A percentile compares a stretch with the other conserved stretches of the same genome.
These are phyloP conservation scores for Micrastur ruficollis DNA, from an alignment of 2,797 vertebrate genomes.

Conservation along the genomic window DNA sequence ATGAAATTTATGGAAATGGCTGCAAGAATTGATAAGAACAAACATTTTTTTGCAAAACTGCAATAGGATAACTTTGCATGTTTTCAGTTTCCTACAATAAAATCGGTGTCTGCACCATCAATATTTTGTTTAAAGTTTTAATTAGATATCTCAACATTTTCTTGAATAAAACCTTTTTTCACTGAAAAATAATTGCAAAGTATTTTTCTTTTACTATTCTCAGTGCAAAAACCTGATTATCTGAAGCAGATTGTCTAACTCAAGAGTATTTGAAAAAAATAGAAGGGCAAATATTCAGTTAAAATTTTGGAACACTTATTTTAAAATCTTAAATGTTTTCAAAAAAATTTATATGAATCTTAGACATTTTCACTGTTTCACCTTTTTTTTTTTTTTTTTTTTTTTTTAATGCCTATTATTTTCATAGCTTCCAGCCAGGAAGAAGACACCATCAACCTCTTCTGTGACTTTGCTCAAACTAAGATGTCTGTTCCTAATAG, in stretches of 20 bases:
- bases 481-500: neutral
- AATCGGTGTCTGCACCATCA: neutral
- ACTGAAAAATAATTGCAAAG: neutral
- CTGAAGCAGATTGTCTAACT: neutral
- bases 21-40: neutral
- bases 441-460: neutral
- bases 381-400: neutral
- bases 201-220: neutral
- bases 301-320: neutral
- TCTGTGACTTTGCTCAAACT: neutral
- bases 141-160: neutral
- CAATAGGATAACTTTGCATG: neutral
- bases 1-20: neutral
- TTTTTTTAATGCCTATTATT: neutral
- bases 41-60: neutral
- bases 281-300: neutral
- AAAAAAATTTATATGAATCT: rapidly evolving
- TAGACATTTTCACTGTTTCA: neutral
- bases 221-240: neutral
- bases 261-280: neutral
- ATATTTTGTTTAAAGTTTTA: neutral
- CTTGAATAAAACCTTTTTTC: neutral
- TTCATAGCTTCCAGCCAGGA: neutral
- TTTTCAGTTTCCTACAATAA: neutral
- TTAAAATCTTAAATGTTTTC: neutral